Conservation (phyloP, 2,888 invertebrate species). For the Cryptops parisi region DNA sequence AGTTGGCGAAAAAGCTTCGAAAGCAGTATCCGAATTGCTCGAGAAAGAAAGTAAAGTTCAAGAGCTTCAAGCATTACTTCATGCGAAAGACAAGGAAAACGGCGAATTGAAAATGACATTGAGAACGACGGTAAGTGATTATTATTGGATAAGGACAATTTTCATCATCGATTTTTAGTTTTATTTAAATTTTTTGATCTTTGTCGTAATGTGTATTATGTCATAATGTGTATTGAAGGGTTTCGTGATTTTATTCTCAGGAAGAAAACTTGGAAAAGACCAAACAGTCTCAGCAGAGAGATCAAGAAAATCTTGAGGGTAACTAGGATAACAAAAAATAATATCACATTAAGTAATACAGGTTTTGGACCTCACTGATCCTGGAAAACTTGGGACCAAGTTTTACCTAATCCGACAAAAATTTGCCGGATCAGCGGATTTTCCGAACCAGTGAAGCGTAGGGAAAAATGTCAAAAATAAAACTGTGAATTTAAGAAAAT, state of each 20-base stretch:
- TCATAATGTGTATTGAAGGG: too few relatives aligned
- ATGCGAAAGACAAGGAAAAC: slow-evolving; percentile 15
- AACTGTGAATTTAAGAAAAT: too few relatives aligned
- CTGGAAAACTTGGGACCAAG: too few relatives aligned
- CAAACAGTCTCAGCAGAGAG: neutral
- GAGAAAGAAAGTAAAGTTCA: slow-evolving; percentile 16
- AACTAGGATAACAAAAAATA: too few relatives aligned
- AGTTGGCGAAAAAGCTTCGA: neutral
- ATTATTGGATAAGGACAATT: neutral
- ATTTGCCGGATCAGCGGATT: too few relatives aligned
- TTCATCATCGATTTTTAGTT: too few relatives aligned
- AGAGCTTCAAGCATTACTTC: slow-evolving; percentile 16
- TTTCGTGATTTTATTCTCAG: neutral
- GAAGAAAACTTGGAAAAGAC: neutral
- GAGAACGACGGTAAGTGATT: neutral
- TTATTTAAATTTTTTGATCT: neutral
- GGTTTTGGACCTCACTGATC: too few relatives aligned
- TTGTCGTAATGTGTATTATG: neutral
- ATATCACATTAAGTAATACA: too few relatives aligned
- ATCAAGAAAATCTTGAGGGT: neutral
- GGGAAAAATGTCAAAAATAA: too few relatives aligned
- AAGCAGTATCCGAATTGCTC: slow-evolving; percentile 16
- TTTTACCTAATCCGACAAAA: too few relatives aligned
- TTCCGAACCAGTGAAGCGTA: too few relatives aligned
- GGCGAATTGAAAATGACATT: slow-evolving; percentile 17